Evolutionary conservation across 1,140 invertebrate genomes (phyloP).

Genomic region (Acromyrmex charruanus): DNA sequence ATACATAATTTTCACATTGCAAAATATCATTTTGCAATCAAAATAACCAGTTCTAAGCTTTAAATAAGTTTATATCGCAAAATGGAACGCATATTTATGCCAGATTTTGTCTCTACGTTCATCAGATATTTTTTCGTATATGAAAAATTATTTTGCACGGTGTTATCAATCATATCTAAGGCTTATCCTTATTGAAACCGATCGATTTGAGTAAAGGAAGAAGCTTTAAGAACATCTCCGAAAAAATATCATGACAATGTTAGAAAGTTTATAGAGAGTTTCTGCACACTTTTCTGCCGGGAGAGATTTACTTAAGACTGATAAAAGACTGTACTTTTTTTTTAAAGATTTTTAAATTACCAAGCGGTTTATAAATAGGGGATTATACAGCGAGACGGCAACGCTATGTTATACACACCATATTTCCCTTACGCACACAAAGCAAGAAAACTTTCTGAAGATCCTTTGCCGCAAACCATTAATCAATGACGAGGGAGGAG

Average conservation of each 20-base stretch:
- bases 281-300: neutral
- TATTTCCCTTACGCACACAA: constrained; percentile 38
- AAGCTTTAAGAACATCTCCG: neutral
- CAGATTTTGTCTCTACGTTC: too few relatives aligned
- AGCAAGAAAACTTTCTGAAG: constrained; percentile 56
- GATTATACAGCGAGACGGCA: constrained; percentile 9
- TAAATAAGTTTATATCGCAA: too few relatives aligned
- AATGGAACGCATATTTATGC: too few relatives aligned
- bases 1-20: too few relatives aligned
- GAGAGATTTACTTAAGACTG: constrained; percentile 41
- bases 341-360: constrained; percentile 57
- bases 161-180: neutral
- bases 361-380: constrained; percentile 58
- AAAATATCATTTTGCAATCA: too few relatives aligned
- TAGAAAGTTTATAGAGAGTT: neutral
- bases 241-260: neutral
- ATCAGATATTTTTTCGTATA: too few relatives aligned
- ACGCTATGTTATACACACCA: constrained; percentile 36
- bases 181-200: too few relatives aligned
- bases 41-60: too few relatives aligned
- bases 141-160: too few relatives aligned
- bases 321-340: constrained; percentile 51
- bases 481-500: constrained; percentile 32
- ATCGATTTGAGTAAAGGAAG: too few relatives aligned
- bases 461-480: constrained; percentile 48